A percentile compares a stretch with the other conserved stretches of the same genome.
These are phyloP conservation scores for Takifugu ocellatus DNA, from an alignment of 2,797 vertebrate species.

Conservation along the genomic window DNA sequence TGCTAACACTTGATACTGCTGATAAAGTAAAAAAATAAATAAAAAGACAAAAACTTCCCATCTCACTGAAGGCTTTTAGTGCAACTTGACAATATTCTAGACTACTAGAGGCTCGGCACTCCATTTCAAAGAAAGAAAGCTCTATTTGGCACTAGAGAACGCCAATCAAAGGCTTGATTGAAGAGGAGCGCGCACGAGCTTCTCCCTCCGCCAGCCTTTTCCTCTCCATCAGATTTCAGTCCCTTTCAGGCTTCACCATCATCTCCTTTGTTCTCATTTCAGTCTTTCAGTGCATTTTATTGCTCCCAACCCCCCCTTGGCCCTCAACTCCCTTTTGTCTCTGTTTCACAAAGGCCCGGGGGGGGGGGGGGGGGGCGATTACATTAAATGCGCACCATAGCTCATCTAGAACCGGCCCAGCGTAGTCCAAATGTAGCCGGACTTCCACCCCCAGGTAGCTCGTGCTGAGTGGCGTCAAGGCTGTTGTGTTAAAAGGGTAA, in stretches of 20 bases:
- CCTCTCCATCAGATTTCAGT: constrained; percentile 23
- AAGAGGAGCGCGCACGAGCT: constrained; percentile 22
- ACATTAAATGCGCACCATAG: too few relatives aligned
- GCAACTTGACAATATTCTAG: constrained; percentile 57
- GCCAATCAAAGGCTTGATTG: constrained; percentile 40
- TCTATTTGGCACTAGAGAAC: constrained; percentile 41
- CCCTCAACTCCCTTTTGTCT: constrained; percentile 34
- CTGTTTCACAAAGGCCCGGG: constrained; percentile 48
- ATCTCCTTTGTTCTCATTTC: constrained; percentile 27
- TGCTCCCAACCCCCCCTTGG: constrained; percentile 12
- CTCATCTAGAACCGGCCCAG: too few relatives aligned
- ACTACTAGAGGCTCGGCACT: constrained; percentile 31
- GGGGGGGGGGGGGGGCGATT: neutral
- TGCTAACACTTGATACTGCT: neutral
- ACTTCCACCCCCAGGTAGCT: too few relatives aligned
- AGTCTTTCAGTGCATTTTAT: constrained; percentile 50
- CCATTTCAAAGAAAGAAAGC: constrained; percentile 40
- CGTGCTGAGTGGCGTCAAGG: too few relatives aligned
- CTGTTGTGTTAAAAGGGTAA: too few relatives aligned
- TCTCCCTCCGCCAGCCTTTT: constrained; percentile 4
- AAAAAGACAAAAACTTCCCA: constrained; percentile 39
- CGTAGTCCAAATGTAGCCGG: too few relatives aligned
- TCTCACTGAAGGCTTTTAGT: constrained; percentile 40
- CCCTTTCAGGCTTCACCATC: constrained; percentile 38
- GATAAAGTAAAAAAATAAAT: constrained; percentile 19